Conservation (phyloP, 2,113 vertebrate genomes). For the Phyllostomus hastatus region DNA sequence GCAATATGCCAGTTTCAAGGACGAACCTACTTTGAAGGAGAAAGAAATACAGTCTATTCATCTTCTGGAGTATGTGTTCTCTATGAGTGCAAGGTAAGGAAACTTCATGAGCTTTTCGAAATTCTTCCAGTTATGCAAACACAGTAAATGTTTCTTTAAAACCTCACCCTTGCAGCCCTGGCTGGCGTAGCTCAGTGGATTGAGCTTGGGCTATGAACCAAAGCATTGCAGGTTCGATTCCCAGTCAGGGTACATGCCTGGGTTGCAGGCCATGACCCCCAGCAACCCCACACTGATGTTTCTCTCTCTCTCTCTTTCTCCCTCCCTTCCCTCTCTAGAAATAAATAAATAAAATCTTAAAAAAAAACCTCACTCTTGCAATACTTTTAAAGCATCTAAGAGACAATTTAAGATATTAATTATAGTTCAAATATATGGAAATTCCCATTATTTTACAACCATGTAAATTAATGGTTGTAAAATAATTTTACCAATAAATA, state of each 20-base stretch:
- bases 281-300: too few relatives aligned
- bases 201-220: too few relatives aligned
- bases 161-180: not conserved
- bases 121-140: not conserved
- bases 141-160: not conserved
- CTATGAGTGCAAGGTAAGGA: constrained; percentile 96
- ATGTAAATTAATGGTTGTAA: not conserved
- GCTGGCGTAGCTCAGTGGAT: too few relatives aligned
- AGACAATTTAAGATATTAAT: not conserved
- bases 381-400: not conserved
- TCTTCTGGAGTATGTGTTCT: constrained; percentile 91
- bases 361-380: not conserved
- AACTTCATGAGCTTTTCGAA: not conserved
- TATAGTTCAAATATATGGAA: not conserved
- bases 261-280: too few relatives aligned
- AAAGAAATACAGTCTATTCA: constrained; percentile 90
- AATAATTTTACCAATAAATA: not conserved
- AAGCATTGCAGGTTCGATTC: too few relatives aligned
- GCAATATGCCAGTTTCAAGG: constrained; percentile 93
- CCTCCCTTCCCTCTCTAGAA: too few relatives aligned
- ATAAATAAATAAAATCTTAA: too few relatives aligned
- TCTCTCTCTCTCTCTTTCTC: too few relatives aligned
- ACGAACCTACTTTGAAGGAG: constrained; percentile 91
- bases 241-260: too few relatives aligned
- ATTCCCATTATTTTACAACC: not conserved